phyloP scores from a whole-genome alignment of 1,140 invertebrate genomes.

The Microplitis demolitor region DNA sequence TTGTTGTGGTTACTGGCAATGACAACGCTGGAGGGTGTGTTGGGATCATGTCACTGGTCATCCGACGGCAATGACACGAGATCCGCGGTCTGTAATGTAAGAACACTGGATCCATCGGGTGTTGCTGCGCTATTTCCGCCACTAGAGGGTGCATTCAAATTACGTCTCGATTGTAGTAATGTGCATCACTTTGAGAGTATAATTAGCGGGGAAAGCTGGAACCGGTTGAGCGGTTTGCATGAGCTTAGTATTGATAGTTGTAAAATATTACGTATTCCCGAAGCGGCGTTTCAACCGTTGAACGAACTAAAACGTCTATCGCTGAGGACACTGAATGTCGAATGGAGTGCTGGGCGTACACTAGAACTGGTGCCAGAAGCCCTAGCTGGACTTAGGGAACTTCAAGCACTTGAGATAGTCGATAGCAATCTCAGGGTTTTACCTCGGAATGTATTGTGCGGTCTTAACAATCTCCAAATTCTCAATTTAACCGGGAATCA shows the following conservation, averaged over 20 bases:
- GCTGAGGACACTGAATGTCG: slow-evolving; percentile 76
- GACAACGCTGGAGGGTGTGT: slow-evolving; percentile 20
- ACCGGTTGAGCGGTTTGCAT: slow-evolving; percentile 73
- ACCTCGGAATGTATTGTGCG: slow-evolving; percentile 76
- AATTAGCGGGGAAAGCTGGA: slow-evolving; percentile 73
- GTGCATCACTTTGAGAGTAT: slow-evolving; percentile 80
- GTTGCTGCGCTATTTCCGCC: slow-evolving; percentile 70
- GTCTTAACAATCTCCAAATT: slow-evolving; percentile 76
- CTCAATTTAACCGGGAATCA: slow-evolving; percentile 84
- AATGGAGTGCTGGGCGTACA: slow-evolving; percentile 75
- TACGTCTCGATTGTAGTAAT: slow-evolving; percentile 78
- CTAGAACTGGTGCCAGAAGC: slow-evolving; percentile 72
- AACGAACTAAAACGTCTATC: slow-evolving; percentile 74
- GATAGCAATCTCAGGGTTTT: slow-evolving; percentile 81
- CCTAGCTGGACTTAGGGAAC: slow-evolving; percentile 74
- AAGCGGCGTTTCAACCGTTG: slow-evolving; percentile 78
- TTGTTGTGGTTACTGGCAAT: slow-evolving; percentile 31
- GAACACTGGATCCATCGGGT: slow-evolving; percentile 68
- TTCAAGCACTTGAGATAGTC: slow-evolving; percentile 78
- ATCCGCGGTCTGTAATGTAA: slow-evolving; percentile 69
- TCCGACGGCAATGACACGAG: slow-evolving; percentile 67
- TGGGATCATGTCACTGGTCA: slow-evolving; percentile 65
- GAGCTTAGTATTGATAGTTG: slow-evolving; percentile 77
- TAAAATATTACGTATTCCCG: slow-evolving; percentile 77
- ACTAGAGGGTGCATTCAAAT: slow-evolving; percentile 70